Conservation (phyloP, 2,888 invertebrate species). For the Spatulosminthurus flaviceps region DNA sequence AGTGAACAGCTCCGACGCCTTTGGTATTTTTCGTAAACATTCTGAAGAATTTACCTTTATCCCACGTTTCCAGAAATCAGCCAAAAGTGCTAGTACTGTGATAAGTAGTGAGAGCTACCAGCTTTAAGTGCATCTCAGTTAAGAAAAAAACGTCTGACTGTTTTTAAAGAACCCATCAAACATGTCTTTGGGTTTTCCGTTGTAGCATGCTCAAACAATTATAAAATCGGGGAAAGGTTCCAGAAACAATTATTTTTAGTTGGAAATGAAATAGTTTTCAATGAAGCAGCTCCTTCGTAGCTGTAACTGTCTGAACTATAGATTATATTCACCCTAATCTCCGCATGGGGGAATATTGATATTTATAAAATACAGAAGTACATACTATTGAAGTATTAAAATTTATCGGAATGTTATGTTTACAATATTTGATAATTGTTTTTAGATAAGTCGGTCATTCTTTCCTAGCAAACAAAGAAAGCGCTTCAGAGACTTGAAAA, state of each 20-base stretch:
- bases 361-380: too few species aligned
- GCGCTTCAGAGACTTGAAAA: too few species aligned
- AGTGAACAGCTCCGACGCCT: constrained; percentile 43
- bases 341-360: too few species aligned
- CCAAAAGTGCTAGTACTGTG: background rate
- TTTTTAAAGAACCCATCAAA: constrained; percentile 53
- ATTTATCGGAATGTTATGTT: too few species aligned
- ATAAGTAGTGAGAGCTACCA: background rate
- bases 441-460: too few species aligned
- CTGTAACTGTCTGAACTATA: background rate
- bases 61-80: background rate
- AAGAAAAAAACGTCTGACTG: constrained; percentile 55
- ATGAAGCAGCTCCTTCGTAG: constrained; percentile 49
- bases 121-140: constrained; percentile 40
- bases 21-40: constrained; percentile 37
- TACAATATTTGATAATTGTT: too few species aligned
- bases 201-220: constrained; percentile 56
- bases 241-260: constrained; percentile 59
- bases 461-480: too few species aligned
- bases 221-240: constrained; percentile 58
- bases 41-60: background rate
- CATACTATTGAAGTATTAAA: too few species aligned
- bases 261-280: constrained; percentile 61
- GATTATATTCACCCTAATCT: too few species aligned
- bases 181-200: constrained; percentile 57